Evolutionary conservation across 2,888 invertebrate genomes (phyloP), one percentile per base, ranked within the genome.

Genomic region (Laspeyria flexula): DNA sequence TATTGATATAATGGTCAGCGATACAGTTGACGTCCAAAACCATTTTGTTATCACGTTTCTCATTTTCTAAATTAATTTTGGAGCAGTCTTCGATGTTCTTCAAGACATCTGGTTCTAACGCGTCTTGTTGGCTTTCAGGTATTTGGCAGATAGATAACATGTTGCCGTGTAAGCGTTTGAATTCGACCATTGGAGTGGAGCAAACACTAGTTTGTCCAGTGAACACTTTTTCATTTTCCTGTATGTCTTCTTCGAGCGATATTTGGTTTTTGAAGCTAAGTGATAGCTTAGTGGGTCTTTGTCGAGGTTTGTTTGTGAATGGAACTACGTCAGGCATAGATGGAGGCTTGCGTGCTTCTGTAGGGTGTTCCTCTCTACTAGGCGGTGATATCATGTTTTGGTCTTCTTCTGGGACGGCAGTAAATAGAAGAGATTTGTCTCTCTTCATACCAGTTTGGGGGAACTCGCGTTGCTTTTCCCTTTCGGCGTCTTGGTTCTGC

Each of bases 351-450:
- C 81, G 63, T 30, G 76, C 74, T 42, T 76, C 68, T 2, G 64
- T 40, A 4, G 76, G 61, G 15, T 60, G 65, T 12, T 83, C 81
- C 7, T 86, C 87, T 42, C 72, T 71, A 61, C 73, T 86, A 0
- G 92, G 92, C 0, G 92, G 92, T 0, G 92, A 92, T 56, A 90
- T 91, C 85, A 92, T 88, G 13, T 76, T 86, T 77, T 92, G 91
- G 62, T 94, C 95, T 76, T 97, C 97, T 87, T 97, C 97, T 1
- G 96, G 96, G 42, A 97, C 97, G 3, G 96, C 96, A 0, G 96
- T 96, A 74, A 97, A 97, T 25, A 97, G 95, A 1, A 96, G 83
- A 0, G 96, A 96, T 58, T 96, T 95, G 78, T 96, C 96, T 42
- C 96, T 91, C 85, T 96, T 96, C 93, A 96, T 95, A 27, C 94